phyloP scores from a whole-genome alignment of 1,140 invertebrate genomes.

The Colletes gigas region DNA sequence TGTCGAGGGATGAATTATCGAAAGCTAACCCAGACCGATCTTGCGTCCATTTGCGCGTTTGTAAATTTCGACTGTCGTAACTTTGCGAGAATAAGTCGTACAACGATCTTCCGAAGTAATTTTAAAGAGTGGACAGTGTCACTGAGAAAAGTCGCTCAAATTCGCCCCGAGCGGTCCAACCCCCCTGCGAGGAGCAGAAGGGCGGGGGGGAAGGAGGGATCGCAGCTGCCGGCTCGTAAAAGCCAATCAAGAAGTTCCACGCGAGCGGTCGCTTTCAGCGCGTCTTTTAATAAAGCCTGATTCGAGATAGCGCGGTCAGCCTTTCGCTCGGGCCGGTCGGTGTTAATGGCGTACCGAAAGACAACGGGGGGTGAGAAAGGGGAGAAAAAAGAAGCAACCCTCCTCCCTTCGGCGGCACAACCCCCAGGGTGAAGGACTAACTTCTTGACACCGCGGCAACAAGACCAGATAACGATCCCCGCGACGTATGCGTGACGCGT shows the following conservation, averaged over 20 bases:
- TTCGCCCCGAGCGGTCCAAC: neutral
- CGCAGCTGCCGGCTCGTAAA: slow-evolving; percentile 30
- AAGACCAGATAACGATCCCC: slow-evolving; percentile 61
- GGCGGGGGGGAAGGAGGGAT: neutral
- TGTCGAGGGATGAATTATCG: slow-evolving; percentile 4
- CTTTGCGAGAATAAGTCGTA: too few relatives aligned
- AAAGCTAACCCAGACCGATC: neutral
- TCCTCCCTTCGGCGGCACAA: slow-evolving; percentile 27
- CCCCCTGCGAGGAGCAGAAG: neutral
- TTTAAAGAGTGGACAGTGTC: too few relatives aligned
- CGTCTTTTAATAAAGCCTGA: slow-evolving; percentile 61
- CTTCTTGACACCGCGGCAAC: slow-evolving; percentile 57
- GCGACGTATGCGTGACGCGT: slow-evolving; percentile 63
- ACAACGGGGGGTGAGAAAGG: slow-evolving; percentile 55
- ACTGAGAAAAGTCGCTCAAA: neutral
- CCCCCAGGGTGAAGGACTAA: slow-evolving; percentile 50
- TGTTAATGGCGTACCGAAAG: slow-evolving; percentile 48
- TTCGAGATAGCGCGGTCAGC: slow-evolving; percentile 46
- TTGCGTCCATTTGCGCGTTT: too few relatives aligned
- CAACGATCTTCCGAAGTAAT: too few relatives aligned
- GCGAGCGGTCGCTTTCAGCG: slow-evolving; percentile 36
- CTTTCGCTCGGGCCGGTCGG: slow-evolving; percentile 6
- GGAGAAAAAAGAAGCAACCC: slow-evolving; percentile 32
- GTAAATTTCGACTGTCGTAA: too few relatives aligned
- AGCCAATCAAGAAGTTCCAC: slow-evolving; percentile 54